Percentiles rank a stretch among this genome's conserved stretches.
These are phyloP conservation scores for Camponotus pennsylvanicus DNA, from an alignment of 1,140 invertebrate genomes.

Conservation along the genomic window DNA sequence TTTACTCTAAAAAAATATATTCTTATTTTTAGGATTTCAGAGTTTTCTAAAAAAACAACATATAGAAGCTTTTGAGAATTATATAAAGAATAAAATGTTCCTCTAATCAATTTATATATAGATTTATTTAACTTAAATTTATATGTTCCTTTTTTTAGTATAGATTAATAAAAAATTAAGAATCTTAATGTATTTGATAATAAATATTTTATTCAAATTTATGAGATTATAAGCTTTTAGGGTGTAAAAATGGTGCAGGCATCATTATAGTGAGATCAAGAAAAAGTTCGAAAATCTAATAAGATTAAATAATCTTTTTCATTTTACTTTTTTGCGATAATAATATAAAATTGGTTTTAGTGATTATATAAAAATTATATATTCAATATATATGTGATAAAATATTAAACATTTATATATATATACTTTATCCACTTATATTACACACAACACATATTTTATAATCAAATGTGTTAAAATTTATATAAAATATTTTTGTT, in stretches of 20 bases:
- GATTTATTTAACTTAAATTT: conserved; percentile 23
- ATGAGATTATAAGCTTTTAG: conserved; percentile 26
- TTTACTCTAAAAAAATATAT: conserved; percentile 11
- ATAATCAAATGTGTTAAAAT: conserved; percentile 37
- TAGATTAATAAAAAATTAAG: conserved; percentile 29
- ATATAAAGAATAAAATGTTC: conserved; percentile 37
- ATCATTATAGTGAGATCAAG: not conserved
- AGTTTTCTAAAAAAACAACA: conserved; percentile 79
- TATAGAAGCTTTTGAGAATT: conserved; percentile 68
- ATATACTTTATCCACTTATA: not conserved
- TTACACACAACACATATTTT: not conserved
- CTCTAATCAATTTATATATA: conserved; percentile 2
- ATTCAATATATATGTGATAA: not conserved
- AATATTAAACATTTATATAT: conserved; percentile 13
- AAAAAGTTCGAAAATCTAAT: conserved; percentile 12
- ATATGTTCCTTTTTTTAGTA: not conserved
- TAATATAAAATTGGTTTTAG: not conserved
- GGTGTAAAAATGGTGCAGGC: conserved; percentile 20
- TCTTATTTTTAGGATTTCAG: conserved; percentile 76
- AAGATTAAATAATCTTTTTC: not conserved
- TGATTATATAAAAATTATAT: not conserved
- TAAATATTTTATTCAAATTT: conserved; percentile 57
- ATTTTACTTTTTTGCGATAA: conserved; percentile 7
- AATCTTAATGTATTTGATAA: conserved; percentile 31
- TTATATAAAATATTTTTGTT: conserved; percentile 35